phyloP scores from a whole-genome alignment of 2,797 vertebrate species.

The Cygnus olor region DNA sequence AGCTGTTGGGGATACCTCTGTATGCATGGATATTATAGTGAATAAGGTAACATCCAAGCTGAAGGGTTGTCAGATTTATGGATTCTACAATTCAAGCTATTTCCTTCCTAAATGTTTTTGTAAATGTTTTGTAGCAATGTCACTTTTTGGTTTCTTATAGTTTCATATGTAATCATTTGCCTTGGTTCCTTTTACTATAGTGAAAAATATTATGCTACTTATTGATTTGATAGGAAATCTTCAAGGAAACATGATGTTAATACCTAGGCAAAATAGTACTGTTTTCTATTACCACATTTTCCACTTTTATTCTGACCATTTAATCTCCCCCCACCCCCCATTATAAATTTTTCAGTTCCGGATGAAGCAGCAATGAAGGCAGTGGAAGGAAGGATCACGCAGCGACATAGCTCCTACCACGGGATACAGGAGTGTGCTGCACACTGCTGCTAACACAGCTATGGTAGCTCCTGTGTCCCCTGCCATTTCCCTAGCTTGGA shows the following conservation, averaged over 20 bases:
- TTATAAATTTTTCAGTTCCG: not conserved
- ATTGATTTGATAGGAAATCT: not conserved
- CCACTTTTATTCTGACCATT: not conserved
- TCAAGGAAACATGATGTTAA: not conserved
- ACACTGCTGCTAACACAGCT: not conserved
- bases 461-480: not conserved
- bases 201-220: not conserved
- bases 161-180: not conserved
- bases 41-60: not conserved
- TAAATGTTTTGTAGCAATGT: not conserved
- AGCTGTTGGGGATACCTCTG: not conserved
- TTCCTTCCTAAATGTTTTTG: not conserved
- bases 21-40: not conserved
- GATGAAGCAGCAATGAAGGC: not conserved
- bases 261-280: not conserved
- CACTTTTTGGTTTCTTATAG: not conserved
- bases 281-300: not conserved
- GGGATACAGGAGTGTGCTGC: not conserved
- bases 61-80: not conserved
- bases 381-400: not conserved
- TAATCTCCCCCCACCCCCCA: not conserved
- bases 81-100: not conserved
- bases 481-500: not conserved
- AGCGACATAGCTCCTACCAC: not conserved
- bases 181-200: not conserved